Evolutionary conservation across 2,113 vertebrate genomes (phyloP).

Genomic region (Ramphastos sulfuratus): DNA sequence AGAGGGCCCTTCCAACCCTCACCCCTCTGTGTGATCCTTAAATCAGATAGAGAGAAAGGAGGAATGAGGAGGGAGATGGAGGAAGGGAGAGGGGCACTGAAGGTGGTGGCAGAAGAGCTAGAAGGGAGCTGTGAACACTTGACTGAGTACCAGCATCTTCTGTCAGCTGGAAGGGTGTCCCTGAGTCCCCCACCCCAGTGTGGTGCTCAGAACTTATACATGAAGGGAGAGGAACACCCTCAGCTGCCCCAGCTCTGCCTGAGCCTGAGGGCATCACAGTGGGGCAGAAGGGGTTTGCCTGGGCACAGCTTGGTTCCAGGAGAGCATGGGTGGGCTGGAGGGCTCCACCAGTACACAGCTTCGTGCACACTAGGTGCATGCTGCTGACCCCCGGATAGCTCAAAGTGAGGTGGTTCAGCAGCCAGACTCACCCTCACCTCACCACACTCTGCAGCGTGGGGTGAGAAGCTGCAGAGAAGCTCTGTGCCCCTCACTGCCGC

Average conservation of each 20-base stretch:
- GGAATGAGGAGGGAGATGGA: not conserved
- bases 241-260: not conserved
- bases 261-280: rapidly evolving
- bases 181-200: rapidly evolving
- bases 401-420: rapidly evolving
- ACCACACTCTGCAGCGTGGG: rapidly evolving
- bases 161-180: not conserved
- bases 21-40: not conserved
- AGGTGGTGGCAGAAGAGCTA: not conserved
- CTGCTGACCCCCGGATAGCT: not conserved
- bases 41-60: not conserved
- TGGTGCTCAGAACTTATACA: rapidly evolving
- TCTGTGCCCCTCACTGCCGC: rapidly evolving
- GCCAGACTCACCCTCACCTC: not conserved
- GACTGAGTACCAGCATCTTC: not conserved
- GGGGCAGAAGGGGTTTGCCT: not conserved
- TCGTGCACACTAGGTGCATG: rapidly evolving
- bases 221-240: not conserved
- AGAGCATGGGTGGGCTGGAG: rapidly evolving
- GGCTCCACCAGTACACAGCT: too few species aligned
- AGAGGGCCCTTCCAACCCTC: too few species aligned
- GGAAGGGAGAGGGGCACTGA: too few species aligned
- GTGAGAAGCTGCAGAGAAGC: not conserved
- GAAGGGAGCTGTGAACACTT: not conserved
- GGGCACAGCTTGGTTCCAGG: not conserved